These are phyloP conservation scores for Latheticus oryzae DNA, from an alignment of 2,888 invertebrate species.

Conservation along the genomic window DNA sequence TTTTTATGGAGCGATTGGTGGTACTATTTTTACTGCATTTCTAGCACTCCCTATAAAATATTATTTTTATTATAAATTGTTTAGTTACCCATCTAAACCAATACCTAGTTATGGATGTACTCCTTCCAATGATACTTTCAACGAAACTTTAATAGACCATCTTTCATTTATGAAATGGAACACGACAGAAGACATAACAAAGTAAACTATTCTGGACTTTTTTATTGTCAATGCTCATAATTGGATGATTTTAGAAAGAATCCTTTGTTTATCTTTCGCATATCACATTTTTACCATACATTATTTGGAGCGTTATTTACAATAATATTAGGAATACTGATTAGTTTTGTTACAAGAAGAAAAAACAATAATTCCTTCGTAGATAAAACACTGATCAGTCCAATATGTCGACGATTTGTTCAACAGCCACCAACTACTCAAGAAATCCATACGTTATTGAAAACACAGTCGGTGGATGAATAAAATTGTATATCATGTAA, in stretches of 20 bases:
- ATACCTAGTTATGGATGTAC: no score
- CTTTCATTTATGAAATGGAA: no score
- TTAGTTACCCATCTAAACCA: slow-evolving; percentile 4
- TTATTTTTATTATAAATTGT: background rate
- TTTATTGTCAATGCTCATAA: background rate
- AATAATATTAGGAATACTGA: slow-evolving; percentile 45
- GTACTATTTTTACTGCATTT: background rate
- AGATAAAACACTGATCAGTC: slow-evolving; percentile 49
- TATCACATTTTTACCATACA: slow-evolving; percentile 5
- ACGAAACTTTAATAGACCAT: no score
- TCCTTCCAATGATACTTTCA: no score
- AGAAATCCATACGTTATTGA: no score
- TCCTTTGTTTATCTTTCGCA: slow-evolving; percentile 10
- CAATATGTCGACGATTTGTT: no score
- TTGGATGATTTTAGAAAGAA: slow-evolving; percentile 1
- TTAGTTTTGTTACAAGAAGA: slow-evolving; percentile 50
- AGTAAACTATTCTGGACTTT: no score
- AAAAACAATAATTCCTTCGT: slow-evolving; percentile 45
- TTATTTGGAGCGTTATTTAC: slow-evolving; percentile 45
- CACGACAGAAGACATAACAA: no score
- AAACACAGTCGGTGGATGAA: no score
- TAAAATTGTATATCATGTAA: no score
- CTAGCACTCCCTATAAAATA: background rate
- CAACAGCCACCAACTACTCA: no score
- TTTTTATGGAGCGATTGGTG: slow-evolving; percentile 48